Evolutionary conservation across 2,797 vertebrate genomes (phyloP).

Genomic region (Florisuga fusca): DNA sequence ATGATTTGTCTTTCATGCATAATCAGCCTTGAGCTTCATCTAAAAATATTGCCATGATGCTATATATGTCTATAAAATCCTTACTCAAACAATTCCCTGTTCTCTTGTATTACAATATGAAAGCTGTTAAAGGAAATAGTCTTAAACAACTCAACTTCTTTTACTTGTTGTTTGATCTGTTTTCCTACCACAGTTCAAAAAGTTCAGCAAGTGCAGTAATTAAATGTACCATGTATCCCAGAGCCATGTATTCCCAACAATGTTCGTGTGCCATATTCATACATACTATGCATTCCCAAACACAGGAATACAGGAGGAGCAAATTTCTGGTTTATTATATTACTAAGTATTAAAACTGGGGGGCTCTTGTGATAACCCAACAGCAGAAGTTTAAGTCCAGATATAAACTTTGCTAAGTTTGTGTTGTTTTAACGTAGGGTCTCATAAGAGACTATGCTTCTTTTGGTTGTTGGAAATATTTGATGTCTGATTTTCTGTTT

Average conservation of each 20-base stretch:
- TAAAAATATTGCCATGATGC: conserved; percentile 18
- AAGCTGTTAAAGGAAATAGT: not conserved
- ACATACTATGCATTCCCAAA: not conserved
- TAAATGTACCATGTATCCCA: not conserved
- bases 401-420: not conserved
- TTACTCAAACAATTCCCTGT: not conserved
- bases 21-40: conserved; percentile 41
- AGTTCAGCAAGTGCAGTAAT: not conserved
- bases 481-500: not conserved
- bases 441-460: not conserved
- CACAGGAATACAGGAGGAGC: not conserved
- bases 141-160: conserved; percentile 11
- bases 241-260: not conserved
- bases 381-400: not conserved
- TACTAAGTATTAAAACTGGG: not conserved
- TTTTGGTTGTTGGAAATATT: not conserved
- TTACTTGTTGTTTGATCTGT: conserved; percentile 34
- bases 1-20: conserved; percentile 65
- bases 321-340: not conserved
- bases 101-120: not conserved
- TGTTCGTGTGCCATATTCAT: not conserved
- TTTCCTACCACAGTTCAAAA: conserved; percentile 28
- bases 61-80: not conserved
- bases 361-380: not conserved
- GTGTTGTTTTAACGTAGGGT: not conserved